Evolutionary conservation across 2,888 invertebrate species (phyloP).

Genomic region (Geophilus truncorum): DNA sequence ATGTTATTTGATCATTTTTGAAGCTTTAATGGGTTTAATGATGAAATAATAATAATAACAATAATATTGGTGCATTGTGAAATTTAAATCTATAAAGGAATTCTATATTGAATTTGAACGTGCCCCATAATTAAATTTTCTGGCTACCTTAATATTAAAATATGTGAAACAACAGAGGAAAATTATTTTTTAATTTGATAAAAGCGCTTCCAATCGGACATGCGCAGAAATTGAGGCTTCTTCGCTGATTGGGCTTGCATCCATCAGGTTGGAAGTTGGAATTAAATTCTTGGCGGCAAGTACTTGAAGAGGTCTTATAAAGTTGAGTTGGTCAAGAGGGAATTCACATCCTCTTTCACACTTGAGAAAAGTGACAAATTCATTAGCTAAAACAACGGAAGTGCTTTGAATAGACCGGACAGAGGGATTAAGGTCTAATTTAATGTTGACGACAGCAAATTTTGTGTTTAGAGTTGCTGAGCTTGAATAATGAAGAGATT

Average conservation of each 20-base stretch:
- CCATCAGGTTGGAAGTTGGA: not conserved
- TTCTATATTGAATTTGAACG: not conserved
- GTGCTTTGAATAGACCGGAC: constrained; percentile 1
- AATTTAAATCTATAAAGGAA: not conserved
- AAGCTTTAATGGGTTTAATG: not conserved
- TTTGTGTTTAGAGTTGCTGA: not conserved
- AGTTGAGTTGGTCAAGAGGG: not conserved
- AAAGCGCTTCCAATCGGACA: not conserved
- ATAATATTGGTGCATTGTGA: not conserved
- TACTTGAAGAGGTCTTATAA: not conserved
- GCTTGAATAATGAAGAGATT: constrained; percentile 25
- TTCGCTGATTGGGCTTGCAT: not conserved
- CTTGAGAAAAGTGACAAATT: not conserved
- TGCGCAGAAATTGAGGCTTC: not conserved
- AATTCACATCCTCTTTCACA: not conserved
- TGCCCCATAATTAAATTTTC: not conserved
- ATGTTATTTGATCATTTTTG: no score
- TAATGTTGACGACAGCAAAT: constrained; percentile 1
- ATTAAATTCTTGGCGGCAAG: not conserved
- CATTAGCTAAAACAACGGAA: constrained; percentile 13
- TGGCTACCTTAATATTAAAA: not conserved
- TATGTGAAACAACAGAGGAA: not conserved
- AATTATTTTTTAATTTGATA: not conserved
- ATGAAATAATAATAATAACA: not conserved
- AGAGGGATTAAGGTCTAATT: constrained; percentile 3